Conservation (phyloP, 2,888 invertebrate genomes). For the Latheticus oryzae region DNA sequence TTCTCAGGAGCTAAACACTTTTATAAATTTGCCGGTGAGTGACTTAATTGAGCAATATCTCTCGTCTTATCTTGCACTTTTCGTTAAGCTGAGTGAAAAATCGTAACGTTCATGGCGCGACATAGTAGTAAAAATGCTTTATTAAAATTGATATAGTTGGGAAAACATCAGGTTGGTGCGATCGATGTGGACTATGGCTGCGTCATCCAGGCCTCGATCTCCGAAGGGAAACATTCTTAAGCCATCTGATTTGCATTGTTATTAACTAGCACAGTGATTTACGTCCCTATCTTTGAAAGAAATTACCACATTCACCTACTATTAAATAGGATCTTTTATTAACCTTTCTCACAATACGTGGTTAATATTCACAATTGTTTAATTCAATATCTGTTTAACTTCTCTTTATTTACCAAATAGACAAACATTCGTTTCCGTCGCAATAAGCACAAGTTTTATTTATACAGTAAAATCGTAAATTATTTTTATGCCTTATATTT, state of each 20-base stretch:
- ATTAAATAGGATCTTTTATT: no score
- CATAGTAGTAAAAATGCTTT: no score
- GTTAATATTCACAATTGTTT: no score
- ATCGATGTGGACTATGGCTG: slow-evolving; percentile 9
- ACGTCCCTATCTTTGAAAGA: slow-evolving; percentile 48
- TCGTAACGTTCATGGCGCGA: no score
- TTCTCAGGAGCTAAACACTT: no score
- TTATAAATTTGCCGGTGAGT: no score
- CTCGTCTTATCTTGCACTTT: no score
- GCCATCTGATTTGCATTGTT: slow-evolving; percentile 63
- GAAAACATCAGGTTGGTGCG: slow-evolving; percentile 4
- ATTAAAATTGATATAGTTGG: slow-evolving; percentile 14
- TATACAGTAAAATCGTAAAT: slow-evolving; percentile 40
- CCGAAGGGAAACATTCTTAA: slow-evolving; percentile 54
- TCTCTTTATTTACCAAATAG: slow-evolving; percentile 38
- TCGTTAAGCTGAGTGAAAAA: no score
- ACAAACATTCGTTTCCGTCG: slow-evolving; percentile 40
- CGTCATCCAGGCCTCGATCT: slow-evolving; percentile 46
- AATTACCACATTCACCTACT: slow-evolving; percentile 39
- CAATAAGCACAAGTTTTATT: slow-evolving; percentile 43
- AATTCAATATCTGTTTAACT: slow-evolving; percentile 29
- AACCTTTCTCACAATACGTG: no score
- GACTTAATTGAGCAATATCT: no score
- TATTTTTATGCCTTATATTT: slow-evolving; percentile 40
- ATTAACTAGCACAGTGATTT: slow-evolving; percentile 60